Evolutionary conservation across 1,140 invertebrate genomes (phyloP).

Genomic region (Drosophila sproati): DNA sequence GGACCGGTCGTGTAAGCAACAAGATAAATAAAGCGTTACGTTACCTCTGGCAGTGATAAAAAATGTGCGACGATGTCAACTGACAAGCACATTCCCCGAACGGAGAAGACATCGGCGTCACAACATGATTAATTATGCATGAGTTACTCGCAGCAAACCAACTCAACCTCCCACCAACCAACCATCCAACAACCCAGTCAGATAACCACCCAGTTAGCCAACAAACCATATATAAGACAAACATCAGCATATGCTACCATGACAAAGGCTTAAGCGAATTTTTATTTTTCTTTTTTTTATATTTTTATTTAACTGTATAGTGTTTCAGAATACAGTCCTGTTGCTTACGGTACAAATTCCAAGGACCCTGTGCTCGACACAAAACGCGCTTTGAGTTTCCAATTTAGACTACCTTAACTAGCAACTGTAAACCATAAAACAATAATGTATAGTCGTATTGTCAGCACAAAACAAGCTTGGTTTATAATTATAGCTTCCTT

Average conservation of each 20-base stretch:
- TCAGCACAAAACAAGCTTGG: neutral
- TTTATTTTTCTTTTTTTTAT: too few relatives aligned
- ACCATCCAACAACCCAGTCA: neutral
- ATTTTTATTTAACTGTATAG: too few relatives aligned
- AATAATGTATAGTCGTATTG: too few relatives aligned
- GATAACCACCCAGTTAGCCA: neutral
- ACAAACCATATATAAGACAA: conserved; percentile 66
- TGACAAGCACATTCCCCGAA: conserved; percentile 53
- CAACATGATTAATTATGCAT: conserved; percentile 78
- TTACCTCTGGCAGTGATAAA: conserved; percentile 64
- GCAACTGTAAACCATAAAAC: neutral
- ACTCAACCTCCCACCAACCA: neutral
- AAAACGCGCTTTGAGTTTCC: conserved; percentile 5
- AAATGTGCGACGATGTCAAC: conserved; percentile 69
- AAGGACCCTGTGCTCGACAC: neutral
- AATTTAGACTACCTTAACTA: conserved; percentile 2
- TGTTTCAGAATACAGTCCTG: too few relatives aligned
- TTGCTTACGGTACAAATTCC: neutral
- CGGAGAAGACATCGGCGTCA: conserved; percentile 47
- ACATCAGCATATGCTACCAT: conserved; percentile 66
- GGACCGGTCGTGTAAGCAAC: conserved; percentile 38
- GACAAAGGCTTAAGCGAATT: conserved; percentile 46
- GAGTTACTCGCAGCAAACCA: conserved; percentile 30
- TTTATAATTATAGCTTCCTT: too few relatives aligned
- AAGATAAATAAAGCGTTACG: conserved; percentile 71